phyloP scores from a whole-genome alignment of 2,888 invertebrate species.

The Stenchaetothrips biformis region DNA sequence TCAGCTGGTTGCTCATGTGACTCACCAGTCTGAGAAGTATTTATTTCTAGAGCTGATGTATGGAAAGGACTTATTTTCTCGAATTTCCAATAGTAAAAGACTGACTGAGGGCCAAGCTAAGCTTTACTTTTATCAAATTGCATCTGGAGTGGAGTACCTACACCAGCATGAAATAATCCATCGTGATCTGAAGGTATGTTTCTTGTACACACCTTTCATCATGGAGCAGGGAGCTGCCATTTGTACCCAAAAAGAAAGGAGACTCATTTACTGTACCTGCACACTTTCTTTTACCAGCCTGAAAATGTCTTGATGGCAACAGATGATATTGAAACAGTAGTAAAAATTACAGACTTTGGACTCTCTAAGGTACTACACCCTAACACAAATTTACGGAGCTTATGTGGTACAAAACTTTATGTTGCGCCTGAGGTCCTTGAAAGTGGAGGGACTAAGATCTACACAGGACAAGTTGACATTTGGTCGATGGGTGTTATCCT shows the following conservation, averaged over 20 bases:
- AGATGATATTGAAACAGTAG: not conserved
- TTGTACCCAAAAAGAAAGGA: no score
- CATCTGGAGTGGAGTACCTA: not conserved
- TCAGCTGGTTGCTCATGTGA: not conserved
- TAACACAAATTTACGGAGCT: not conserved
- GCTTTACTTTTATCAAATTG: slow-evolving; percentile 8
- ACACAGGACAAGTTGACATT: not conserved
- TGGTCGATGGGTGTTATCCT: not conserved
- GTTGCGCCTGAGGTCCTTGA: not conserved
- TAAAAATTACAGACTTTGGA: slow-evolving; percentile 7
- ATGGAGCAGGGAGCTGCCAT: no score
- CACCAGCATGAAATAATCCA: not conserved
- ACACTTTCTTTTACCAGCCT: not conserved
- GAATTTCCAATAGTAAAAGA: not conserved
- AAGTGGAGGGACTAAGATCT: not conserved
- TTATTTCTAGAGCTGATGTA: not conserved
- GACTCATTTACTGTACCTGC: no score
- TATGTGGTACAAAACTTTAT: not conserved
- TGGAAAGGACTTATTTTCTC: not conserved
- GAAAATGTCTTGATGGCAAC: not conserved
- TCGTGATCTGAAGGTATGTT: not conserved
- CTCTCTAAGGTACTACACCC: not conserved
- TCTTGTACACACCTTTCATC: no score
- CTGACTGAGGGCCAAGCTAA: not conserved
- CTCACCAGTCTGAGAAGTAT: not conserved